These are phyloP conservation scores for Grammomys surdaster DNA, from an alignment of 2,113 vertebrate species.

Conservation along the genomic window DNA sequence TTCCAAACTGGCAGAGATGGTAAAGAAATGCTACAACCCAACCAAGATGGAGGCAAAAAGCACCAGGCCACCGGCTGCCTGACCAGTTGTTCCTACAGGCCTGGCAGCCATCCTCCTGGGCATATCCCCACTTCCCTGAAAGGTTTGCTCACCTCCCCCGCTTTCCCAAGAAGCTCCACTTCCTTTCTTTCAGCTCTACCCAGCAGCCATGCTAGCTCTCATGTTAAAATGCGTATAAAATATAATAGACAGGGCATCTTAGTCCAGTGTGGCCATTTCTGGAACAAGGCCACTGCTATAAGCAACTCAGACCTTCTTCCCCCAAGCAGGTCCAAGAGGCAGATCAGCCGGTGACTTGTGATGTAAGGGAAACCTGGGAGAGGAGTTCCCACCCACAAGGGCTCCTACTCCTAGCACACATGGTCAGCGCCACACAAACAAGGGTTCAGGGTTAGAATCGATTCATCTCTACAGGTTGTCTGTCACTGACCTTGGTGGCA, in stretches of 20 bases:
- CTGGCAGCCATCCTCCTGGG: neutral
- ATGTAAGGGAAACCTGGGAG: fast-evolving
- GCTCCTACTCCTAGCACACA: neutral
- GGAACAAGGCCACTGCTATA: fast-evolving
- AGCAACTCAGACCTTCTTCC: neutral
- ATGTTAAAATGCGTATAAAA: fast-evolving
- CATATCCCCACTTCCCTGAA: neutral
- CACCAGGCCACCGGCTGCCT: fast-evolving
- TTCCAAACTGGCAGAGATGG: too few relatives aligned
- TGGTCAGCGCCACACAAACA: fast-evolving
- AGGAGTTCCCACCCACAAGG: neutral
- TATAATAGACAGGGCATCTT: fast-evolving
- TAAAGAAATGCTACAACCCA: too few relatives aligned
- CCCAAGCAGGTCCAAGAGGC: neutral
- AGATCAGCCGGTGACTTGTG: neutral
- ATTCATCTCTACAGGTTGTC: neutral
- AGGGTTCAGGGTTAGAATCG: neutral
- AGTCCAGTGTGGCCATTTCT: neutral
- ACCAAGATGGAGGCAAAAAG: too few relatives aligned
- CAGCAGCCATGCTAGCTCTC: neutral
- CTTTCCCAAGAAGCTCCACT: neutral
- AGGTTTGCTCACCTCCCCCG: neutral
- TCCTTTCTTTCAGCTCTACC: neutral
- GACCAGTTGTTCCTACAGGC: neutral
- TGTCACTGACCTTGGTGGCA: fast-evolving